phyloP scores from a whole-genome alignment of 1,140 invertebrate genomes.

The Nasonia vitripennis region DNA sequence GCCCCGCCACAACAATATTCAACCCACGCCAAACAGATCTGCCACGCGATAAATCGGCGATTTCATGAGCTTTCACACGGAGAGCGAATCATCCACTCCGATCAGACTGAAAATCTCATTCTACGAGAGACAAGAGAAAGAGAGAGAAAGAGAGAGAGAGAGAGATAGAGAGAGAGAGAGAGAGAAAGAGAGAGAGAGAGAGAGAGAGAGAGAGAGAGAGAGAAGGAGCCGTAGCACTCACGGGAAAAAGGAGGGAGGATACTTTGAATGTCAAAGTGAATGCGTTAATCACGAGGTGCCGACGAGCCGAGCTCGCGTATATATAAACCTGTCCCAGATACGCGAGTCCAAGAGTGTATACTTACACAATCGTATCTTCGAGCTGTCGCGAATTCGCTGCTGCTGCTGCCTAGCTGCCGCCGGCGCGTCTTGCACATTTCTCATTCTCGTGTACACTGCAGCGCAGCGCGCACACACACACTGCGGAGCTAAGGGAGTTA shows the following conservation, averaged over 20 bases:
- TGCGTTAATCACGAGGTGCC: constrained; percentile 58
- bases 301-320: constrained; percentile 18
- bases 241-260: constrained; percentile 41
- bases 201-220: background rate
- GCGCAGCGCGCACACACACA: too few species aligned
- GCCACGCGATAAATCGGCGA: constrained; percentile 30
- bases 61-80: constrained; percentile 17
- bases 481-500: too few species aligned
- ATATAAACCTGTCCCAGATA: constrained; percentile 57
- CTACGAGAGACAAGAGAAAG: background rate
- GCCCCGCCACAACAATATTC: too few species aligned
- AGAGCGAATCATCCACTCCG: background rate
- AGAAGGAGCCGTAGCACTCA: background rate
- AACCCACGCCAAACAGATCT: constrained; percentile 9
- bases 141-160: background rate
- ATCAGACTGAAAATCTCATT: constrained; percentile 15
- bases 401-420: constrained; percentile 46
- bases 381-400: background rate
- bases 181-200: background rate
- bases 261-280: constrained; percentile 57
- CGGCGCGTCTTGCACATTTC: constrained; percentile 48
- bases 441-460: background rate
- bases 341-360: constrained; percentile 48
- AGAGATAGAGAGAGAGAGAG: too few species aligned
- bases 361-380: constrained; percentile 52